phyloP scores from a whole-genome alignment of 2,113 vertebrate species.

The Sapajus apella region DNA sequence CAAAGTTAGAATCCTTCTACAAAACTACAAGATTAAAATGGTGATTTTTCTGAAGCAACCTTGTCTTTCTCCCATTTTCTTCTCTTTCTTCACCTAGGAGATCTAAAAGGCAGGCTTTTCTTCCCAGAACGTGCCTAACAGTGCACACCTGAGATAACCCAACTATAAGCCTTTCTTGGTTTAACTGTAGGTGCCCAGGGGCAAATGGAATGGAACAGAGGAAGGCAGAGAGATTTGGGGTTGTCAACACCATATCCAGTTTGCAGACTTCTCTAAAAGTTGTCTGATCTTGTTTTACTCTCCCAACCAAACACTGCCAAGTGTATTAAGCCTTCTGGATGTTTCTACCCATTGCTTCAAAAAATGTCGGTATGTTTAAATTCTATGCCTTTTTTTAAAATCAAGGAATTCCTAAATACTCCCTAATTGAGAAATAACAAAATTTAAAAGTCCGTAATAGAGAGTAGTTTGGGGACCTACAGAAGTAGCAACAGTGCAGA shows the following conservation, averaged over 20 bases:
- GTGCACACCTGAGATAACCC: neutral
- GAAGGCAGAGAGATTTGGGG: neutral
- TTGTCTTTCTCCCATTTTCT: neutral
- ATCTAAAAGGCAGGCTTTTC: neutral
- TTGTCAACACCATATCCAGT: neutral
- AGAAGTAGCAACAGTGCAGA: neutral
- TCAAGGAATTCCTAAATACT: neutral
- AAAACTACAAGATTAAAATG: neutral
- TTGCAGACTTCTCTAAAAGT: conserved; percentile 1
- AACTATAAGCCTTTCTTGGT: no score
- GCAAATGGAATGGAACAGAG: neutral
- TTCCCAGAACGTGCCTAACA: neutral
- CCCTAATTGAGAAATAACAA: neutral
- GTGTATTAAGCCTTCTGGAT: neutral
- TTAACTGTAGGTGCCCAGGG: neutral
- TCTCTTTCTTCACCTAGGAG: conserved; percentile 14
- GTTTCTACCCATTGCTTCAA: neutral
- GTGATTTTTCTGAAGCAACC: neutral
- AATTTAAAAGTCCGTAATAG: neutral
- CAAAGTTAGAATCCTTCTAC: neutral
- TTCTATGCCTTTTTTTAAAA: neutral
- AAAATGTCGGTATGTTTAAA: neutral
- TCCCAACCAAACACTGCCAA: neutral
- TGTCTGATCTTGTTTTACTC: neutral
- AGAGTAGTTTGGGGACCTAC: neutral